These are phyloP conservation scores for Amphiprion ocellaris DNA, from an alignment of 2,113 vertebrate species.

Conservation along the genomic window DNA sequence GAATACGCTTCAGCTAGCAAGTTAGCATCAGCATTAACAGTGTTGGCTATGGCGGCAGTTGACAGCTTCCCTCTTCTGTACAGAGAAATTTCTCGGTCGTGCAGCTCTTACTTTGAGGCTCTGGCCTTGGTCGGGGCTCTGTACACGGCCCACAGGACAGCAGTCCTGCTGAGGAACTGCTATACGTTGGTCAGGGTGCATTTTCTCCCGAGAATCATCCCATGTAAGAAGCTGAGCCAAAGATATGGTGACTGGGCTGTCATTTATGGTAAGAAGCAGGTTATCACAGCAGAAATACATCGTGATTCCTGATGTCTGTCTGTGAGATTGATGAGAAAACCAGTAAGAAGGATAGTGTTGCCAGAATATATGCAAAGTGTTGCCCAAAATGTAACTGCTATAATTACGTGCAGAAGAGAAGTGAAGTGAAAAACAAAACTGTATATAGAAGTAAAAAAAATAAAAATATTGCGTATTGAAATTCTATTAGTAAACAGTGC, in stretches of 20 bases:
- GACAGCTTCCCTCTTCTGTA: constrained; percentile 94
- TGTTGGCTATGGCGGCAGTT: constrained; percentile 91
- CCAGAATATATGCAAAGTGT: no score
- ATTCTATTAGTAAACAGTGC: no score
- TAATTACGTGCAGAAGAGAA: no score
- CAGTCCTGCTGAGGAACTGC: constrained; percentile 83
- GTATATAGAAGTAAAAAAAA: no score
- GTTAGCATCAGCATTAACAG: constrained; percentile 2
- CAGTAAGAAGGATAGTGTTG: no score
- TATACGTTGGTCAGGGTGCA: constrained; percentile 88
- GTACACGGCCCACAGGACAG: constrained; percentile 86
- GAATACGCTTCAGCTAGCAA: background rate
- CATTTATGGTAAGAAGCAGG: constrained; percentile 88
- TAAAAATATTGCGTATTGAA: no score
- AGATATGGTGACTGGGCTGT: constrained; percentile 94
- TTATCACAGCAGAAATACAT: background rate
- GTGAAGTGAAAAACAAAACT: no score
- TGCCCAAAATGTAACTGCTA: no score
- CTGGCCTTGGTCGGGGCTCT: constrained; percentile 92
- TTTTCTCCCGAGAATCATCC: constrained; percentile 88
- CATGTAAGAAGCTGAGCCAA: constrained; percentile 82
- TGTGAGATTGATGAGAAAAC: no score
- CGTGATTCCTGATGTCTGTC: no score
- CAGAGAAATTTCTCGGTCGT: constrained; percentile 90
- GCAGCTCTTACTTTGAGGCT: constrained; percentile 88